Evolutionary conservation across 2,888 invertebrate genomes (phyloP).

Genomic region (Chydorus sphaericus): DNA sequence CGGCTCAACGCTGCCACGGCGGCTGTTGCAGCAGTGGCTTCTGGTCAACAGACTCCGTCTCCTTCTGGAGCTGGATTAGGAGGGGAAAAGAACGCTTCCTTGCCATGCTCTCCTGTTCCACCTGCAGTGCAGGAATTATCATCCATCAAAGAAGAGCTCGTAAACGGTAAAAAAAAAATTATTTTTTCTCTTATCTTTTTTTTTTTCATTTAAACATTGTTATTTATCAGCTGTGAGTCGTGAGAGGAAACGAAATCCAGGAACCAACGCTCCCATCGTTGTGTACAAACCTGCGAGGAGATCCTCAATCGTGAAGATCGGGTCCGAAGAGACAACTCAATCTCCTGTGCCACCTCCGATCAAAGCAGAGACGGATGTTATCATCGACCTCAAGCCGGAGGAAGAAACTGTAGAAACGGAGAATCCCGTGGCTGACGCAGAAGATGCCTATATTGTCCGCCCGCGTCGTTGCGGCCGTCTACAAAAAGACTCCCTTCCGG

Average conservation of each 20-base stretch:
- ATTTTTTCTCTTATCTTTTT: too few species aligned
- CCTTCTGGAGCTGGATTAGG: neutral
- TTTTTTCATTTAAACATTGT: too few species aligned
- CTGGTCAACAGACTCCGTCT: neutral
- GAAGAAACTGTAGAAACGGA: neutral
- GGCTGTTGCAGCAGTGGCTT: neutral
- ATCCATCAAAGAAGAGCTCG: too few species aligned
- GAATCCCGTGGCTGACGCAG: neutral
- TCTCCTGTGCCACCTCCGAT: too few species aligned
- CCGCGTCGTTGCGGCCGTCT: neutral
- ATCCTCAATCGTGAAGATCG: too few species aligned
- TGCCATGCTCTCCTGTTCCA: neutral
- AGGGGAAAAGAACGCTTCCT: neutral
- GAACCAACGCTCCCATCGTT: too few species aligned
- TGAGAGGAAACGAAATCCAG: too few species aligned
- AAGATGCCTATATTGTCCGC: neutral
- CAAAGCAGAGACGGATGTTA: neutral
- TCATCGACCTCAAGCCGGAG: neutral
- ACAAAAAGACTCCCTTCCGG: neutral
- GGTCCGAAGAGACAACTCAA: too few species aligned
- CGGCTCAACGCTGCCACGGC: neutral
- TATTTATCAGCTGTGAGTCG: too few species aligned
- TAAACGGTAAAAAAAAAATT: too few species aligned
- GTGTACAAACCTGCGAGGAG: too few species aligned
- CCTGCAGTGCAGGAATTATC: neutral